Evolutionary conservation across 2,797 vertebrate genomes (phyloP).

Genomic region (Coluber constrictor): DNA sequence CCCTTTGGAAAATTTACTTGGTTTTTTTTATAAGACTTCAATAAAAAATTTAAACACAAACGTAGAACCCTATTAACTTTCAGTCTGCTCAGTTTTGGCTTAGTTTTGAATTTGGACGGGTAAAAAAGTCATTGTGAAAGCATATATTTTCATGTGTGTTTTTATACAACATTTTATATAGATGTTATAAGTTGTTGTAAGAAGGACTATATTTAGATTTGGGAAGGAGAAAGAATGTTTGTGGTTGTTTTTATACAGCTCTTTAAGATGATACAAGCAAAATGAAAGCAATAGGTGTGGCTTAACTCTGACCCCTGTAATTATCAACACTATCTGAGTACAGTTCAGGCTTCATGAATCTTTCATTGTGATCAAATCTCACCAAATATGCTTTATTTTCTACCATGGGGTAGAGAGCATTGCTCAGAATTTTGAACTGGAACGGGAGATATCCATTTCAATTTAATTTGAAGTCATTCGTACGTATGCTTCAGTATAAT

Average conservation of each 20-base stretch:
- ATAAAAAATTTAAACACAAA: not conserved
- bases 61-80: not conserved
- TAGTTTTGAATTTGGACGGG: not conserved
- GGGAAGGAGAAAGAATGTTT: not conserved
- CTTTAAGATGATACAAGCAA: not conserved
- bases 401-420: not conserved
- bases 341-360: not conserved
- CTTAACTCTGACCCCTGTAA: not conserved
- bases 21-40: not conserved
- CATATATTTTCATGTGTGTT: not conserved
- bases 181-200: not conserved
- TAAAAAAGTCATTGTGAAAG: not conserved
- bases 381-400: accelerated
- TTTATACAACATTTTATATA: not conserved
- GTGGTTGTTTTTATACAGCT: not conserved
- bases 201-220: not conserved
- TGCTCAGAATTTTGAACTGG: too few species aligned
- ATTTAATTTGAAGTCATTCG: slow-evolving; percentile 7
- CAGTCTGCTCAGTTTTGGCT: not conserved
- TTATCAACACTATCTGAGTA: not conserved
- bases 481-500: not conserved
- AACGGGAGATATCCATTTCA: not conserved
- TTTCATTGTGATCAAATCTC: not conserved
- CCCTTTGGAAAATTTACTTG: not conserved
- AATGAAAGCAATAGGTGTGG: not conserved